Conservation (phyloP, 2,888 invertebrate genomes). For the Sarcophaga rosellei region DNA sequence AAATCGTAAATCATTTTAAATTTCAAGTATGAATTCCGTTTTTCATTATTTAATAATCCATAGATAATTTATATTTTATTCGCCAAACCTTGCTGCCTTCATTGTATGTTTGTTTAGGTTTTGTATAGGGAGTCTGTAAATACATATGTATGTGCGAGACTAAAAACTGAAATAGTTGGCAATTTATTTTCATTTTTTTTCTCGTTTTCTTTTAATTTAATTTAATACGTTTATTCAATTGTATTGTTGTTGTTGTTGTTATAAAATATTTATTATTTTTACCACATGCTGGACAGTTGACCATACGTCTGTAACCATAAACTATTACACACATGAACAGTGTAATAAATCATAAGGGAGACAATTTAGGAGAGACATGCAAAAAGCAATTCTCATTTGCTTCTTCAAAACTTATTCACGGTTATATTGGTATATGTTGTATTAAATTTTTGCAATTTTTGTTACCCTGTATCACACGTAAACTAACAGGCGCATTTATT, state of each 20-base stretch:
- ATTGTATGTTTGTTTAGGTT: too few relatives aligned
- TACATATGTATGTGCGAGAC: constrained; percentile 33
- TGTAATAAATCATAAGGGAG: not conserved
- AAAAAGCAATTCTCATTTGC: too few relatives aligned
- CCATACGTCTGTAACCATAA: not conserved
- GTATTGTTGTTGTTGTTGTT: constrained; percentile 42
- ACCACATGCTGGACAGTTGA: constrained; percentile 60
- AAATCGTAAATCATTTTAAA: too few relatives aligned
- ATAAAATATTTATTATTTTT: constrained; percentile 64
- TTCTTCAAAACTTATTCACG: too few relatives aligned
- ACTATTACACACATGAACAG: not conserved
- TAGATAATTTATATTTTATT: not conserved
- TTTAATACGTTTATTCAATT: constrained; percentile 60
- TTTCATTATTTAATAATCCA: too few relatives aligned
- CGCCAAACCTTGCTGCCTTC: not conserved
- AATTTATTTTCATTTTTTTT: constrained; percentile 7
- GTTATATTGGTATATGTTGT: too few relatives aligned
- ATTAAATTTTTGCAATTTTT: too few relatives aligned
- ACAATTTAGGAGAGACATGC: not conserved
- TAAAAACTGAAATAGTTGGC: constrained; percentile 50
- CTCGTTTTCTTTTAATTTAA: constrained; percentile 64
- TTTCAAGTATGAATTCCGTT: too few relatives aligned
- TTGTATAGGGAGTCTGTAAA: too few relatives aligned
- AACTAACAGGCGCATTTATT: not conserved
- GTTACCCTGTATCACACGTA: not conserved